Evolutionary conservation across 2,888 invertebrate species (phyloP).

Genomic region (Trissonchulus latispiculum): DNA sequence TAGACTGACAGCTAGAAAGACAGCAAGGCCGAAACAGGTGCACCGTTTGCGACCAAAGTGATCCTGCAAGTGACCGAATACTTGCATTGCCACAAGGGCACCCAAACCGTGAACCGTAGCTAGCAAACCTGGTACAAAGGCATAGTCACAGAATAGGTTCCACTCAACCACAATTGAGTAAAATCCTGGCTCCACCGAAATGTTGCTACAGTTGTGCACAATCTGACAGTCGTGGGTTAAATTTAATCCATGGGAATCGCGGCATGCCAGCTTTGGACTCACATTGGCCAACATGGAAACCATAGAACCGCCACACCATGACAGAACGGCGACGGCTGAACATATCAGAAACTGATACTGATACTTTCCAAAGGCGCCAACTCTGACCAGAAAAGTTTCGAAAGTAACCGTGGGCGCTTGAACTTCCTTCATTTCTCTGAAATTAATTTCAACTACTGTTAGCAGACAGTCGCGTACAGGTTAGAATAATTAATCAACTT

Average conservation of each 20-base stretch:
- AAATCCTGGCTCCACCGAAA: background rate
- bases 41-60: background rate
- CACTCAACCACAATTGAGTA: background rate
- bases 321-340: background rate
- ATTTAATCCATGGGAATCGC: too few species aligned
- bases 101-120: background rate
- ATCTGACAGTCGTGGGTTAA: too few species aligned
- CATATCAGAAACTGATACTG: background rate
- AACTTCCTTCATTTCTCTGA: too few species aligned
- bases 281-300: background rate
- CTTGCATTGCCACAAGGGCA: background rate
- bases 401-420: too few species aligned
- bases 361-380: background rate
- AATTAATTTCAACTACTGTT: too few species aligned
- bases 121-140: background rate
- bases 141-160: background rate
- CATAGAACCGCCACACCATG: background rate
- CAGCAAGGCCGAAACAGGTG: background rate
- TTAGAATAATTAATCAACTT: too few species aligned
- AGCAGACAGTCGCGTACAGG: too few species aligned
- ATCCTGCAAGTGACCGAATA: background rate
- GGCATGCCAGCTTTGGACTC: background rate
- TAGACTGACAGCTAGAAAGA: background rate
- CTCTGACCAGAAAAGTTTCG: background rate
- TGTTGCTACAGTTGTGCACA: background rate